Percentiles rank a stretch among this genome's conserved stretches.
Evolutionary conservation across 2,888 invertebrate species (phyloP).

Genomic region (Isoperla grammatica): DNA sequence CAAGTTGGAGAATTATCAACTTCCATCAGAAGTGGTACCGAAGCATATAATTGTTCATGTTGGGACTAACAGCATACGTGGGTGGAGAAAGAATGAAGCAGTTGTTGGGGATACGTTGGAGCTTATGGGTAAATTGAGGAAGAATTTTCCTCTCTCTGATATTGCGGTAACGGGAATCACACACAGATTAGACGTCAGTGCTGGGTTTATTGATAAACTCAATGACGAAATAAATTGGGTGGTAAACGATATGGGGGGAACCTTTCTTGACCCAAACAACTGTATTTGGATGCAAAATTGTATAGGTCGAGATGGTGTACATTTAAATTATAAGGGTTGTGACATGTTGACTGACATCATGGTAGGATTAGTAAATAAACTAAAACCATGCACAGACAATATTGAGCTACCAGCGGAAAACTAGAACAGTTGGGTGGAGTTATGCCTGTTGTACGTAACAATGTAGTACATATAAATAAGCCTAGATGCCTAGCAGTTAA

Average conservation of each 20-base stretch:
- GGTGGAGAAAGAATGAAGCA: neutral
- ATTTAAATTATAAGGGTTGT: constrained; percentile 1
- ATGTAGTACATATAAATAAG: no score
- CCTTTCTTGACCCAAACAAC: neutral
- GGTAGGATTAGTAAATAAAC: no score
- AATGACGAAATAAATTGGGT: constrained; percentile 1
- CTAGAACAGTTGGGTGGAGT: no score
- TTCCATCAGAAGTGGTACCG: neutral
- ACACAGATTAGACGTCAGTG: neutral
- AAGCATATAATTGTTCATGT: neutral
- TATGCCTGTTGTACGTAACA: no score
- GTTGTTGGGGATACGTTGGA: neutral
- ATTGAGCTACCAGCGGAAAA: no score
- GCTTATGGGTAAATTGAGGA: neutral
- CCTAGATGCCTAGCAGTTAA: no score
- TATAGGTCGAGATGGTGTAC: neutral
- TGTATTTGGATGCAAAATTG: neutral
- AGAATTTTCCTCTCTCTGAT: neutral
- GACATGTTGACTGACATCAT: no score
- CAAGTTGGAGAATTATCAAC: neutral
- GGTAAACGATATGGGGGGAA: neutral
- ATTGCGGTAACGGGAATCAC: neutral
- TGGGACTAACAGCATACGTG: neutral
- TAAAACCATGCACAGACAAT: no score
- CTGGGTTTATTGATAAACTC: neutral